A percentile compares a stretch with the other conserved stretches of the same genome.
phyloP scores from a whole-genome alignment of 2,113 vertebrate genomes.

The Cavia porcellus region DNA sequence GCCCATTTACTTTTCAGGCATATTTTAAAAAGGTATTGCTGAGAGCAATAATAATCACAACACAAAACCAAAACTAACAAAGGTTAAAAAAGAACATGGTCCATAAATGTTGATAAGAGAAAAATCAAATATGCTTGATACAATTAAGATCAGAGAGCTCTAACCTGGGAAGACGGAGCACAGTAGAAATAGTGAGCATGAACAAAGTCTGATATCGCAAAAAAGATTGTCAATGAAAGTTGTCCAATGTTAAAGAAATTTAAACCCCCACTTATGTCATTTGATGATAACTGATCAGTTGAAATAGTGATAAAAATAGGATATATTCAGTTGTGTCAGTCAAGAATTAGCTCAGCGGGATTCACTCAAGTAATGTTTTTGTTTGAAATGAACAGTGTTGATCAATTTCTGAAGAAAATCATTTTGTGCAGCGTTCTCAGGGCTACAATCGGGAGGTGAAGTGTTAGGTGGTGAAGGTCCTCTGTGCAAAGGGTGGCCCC shows the following conservation, averaged over 20 bases:
- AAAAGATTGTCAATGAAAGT: background rate
- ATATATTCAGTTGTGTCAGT: background rate
- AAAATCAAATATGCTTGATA: background rate
- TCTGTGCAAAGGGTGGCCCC: background rate
- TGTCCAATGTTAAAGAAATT: background rate
- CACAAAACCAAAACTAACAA: background rate
- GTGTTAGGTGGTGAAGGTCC: background rate
- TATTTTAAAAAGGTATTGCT: background rate
- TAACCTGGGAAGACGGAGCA: background rate
- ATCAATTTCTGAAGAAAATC: background rate
- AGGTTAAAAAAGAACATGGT: background rate
- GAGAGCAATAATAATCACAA: background rate
- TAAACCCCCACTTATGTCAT: background rate
- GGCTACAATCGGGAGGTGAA: background rate
- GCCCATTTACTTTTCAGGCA: background rate
- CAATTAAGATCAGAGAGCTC: background rate
- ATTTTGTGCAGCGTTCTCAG: background rate
- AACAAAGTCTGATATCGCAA: background rate
- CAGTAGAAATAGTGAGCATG: background rate
- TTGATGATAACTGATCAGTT: background rate
- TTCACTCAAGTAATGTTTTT: background rate
- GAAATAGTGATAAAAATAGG: background rate
- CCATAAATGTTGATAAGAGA: background rate
- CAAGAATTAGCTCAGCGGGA: background rate
- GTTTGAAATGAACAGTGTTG: background rate